Evolutionary conservation across 1,140 invertebrate genomes (phyloP), one percentile per base, ranked within the genome.

Genomic region (Dendrolimus kikuchii): DNA sequence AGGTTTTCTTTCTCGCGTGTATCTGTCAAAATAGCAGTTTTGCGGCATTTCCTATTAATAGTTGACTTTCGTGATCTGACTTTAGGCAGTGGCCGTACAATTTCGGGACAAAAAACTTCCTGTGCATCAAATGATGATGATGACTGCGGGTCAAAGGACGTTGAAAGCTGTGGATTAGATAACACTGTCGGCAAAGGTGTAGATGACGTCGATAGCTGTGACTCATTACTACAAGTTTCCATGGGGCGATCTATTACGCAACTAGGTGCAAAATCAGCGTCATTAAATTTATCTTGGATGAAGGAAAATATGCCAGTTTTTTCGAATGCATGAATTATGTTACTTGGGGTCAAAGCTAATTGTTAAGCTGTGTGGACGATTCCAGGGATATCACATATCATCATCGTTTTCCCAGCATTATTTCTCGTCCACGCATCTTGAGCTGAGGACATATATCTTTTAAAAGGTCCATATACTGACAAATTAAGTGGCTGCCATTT

Each of bases 271-370:
- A 65, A 64, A 58, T 68, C 62, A 48, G 60, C 55, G 9, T 64
- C 46, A n/a, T 50, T 39, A 40, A 68, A 68, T 38, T 62, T 62
- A 41, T 68, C 62, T 49, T 49, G 49, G 54, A 60, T 68, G 4
- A 59, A 59, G 10, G 54, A 42, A 6, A 6, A 55, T 10, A 55
- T 51, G 2, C 57, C 63, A 51, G 60, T 5, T 59, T 44, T 49
- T 51, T 55, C 42, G 48, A 68, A 68, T 57, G 62, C 58, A 9
- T 23, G 50, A 52, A 49, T 46, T 9, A 62, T 62, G 38, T 68
- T 68, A 44, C 51, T 40, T 37, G 7, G 38, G 5, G 44, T 64
- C 37, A 62, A 58, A 23, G 66, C 66, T 38, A 50, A 49, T 40
- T 7, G 38, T 38, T n/a, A 39, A 39, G 38, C 48, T n/a, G 6